Base-by-base conservation (phyloP, 2,797 vertebrate species). In the Aeoliscus strigatus region DNA sequence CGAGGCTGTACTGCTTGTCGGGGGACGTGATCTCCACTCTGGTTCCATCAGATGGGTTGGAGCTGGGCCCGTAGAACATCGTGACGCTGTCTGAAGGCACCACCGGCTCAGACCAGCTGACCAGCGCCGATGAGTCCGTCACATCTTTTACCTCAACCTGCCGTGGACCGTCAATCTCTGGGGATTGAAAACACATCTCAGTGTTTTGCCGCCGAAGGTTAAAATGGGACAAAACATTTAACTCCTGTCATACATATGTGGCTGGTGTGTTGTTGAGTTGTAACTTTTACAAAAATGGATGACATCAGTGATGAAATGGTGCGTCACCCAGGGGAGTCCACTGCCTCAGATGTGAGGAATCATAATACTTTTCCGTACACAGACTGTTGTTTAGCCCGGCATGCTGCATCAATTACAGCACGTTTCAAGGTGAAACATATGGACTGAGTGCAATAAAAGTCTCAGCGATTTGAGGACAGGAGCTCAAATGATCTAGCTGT, bases 21-120 rank as follows among this genome's bases (percentile, higher is more conserved):
- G 88, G 82, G 0, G 85, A 71, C 0, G 76, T 77, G 32, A 98
- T 85, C 6, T 92, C 87, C 0, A 92, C 83, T 1, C 71, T 86
- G 27, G 79, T 89, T 49, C 78, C 71, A 39, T 90, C 87, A 0
- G 85, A 88, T 0, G 88, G 87, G 32, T 83, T 52, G 0, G 84
- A 81, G 67, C 73, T 59, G 6, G 76, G 72, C n/a, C 33, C 27
- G 29, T 92, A 98, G 0, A 80, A 83, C 50, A 98, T 73, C 27
- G 87, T 87, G 2, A 96, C 51, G 8, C 72, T 67, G 2, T 94
- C 91, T 0, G 90, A 79, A 9, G 89, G 83, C 14, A 91, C 90
- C 72, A 89, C 52, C 0, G 96, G 91, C 47, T 87, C 91, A 57
- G 80, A 84, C 96, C 96, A 98, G 0, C 91, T 86, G 69, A 98